Evolutionary conservation across 2,113 vertebrate species (phyloP), one percentile per base, ranked within the genome.

Genomic region (Lampris incognitus): DNA sequence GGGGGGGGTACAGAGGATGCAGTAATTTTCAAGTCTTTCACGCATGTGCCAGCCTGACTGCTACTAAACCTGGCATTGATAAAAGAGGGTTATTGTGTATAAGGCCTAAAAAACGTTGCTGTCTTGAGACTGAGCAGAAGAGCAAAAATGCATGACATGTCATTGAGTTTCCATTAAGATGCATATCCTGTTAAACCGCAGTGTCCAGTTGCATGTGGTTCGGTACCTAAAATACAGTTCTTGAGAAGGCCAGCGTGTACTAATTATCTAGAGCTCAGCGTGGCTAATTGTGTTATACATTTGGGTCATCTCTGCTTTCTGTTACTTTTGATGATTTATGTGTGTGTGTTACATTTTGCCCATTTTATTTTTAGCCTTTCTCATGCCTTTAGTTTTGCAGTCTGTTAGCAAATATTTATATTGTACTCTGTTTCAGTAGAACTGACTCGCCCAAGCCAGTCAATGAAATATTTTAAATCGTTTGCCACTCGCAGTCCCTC

Each of bases 381-480:
- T 75, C 51, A 7, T 38, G 46, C 5, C 2, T 37, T 52, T 63
- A 39, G 60, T 72, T 80, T 69, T 52, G 61, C 58, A 67, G 59
- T 79, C 41, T 79, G n/a, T 63, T 37, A 7, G 38, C 49, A 66
- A 79, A 66, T 82, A 77, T 84, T 85, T 65, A 46, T 50, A 71
- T 58, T 13, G 13, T n/a, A 13, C 63, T 6, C 5, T 52, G 44
- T 2, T 13, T 41, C 7, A 42, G 1, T 10, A 6, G 48, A 4
- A 49, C 8, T 65, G 42, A 36, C 56, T 36, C 62, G 66, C 58
- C n/a, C 42, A 71, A 37, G 64, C 9, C 50, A 6, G 49, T 63
- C 24, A 61, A 48, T 57, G 8, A 84, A 85, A 79, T 83, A 80
- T 77, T 79, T 24, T 41, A 68, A 46, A 7, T 48, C 65, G 38